phyloP scores from a whole-genome alignment of 2,113 vertebrate species.

The Zosterops lateralis region DNA sequence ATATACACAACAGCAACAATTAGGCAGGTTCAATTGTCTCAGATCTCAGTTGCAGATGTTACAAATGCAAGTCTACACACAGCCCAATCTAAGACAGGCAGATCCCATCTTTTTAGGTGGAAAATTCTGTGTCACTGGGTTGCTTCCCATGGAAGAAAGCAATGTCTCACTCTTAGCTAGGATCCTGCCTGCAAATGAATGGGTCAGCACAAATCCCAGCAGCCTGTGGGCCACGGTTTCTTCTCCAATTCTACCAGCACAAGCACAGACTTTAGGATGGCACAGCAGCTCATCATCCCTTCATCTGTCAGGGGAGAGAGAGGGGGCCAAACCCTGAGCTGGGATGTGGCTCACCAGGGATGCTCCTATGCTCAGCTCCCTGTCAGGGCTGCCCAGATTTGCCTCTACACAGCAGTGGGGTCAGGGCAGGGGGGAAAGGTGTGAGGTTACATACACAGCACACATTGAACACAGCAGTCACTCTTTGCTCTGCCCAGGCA shows the following conservation, averaged over 20 bases:
- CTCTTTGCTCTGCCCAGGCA: background rate
- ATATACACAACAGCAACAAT: background rate
- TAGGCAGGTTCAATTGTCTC: constrained; percentile 21
- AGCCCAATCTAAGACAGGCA: background rate
- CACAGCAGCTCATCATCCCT: background rate
- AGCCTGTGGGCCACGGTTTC: rapidly evolving
- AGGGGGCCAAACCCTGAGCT: background rate
- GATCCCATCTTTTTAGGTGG: background rate
- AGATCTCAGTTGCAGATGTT: background rate
- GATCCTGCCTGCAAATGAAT: background rate
- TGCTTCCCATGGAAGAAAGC: background rate
- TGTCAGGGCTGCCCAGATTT: background rate
- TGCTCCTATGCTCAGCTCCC: background rate
- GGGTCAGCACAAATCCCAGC: background rate
- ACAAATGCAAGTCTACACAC: constrained; percentile 3
- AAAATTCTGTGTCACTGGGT: background rate
- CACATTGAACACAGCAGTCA: background rate
- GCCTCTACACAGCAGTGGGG: background rate
- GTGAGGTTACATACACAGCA: background rate
- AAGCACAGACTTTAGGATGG: background rate
- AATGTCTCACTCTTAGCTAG: background rate
- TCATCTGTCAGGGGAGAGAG: background rate
- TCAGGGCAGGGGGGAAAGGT: background rate
- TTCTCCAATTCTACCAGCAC: background rate
- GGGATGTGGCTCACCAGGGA: background rate